phyloP scores from a whole-genome alignment of 1,140 invertebrate genomes.

The Pogonomyrmex californicus region DNA sequence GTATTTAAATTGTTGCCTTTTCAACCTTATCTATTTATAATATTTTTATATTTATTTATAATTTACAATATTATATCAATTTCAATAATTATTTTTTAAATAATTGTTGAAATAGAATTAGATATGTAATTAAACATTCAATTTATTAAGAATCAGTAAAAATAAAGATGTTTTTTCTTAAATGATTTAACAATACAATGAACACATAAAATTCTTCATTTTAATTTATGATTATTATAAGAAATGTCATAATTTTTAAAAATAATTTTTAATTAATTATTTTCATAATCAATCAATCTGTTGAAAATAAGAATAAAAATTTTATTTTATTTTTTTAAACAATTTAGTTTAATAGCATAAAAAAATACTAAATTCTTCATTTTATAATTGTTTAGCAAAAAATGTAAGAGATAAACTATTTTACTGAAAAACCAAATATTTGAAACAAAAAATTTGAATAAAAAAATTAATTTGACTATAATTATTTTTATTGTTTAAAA shows the following conservation, averaged over 20 bases:
- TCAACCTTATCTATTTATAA: neutral
- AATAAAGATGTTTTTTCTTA: constrained; percentile 10
- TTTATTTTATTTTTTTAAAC: too few species aligned
- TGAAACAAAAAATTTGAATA: neutral
- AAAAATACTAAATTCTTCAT: too few species aligned
- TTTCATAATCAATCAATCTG: too few species aligned
- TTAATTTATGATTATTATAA: neutral
- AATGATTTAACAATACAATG: neutral
- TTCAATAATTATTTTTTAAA: neutral
- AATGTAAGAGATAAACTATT: too few species aligned
- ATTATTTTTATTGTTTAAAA: constrained; percentile 5
- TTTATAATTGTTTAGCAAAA: too few species aligned
- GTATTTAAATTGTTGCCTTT: neutral
- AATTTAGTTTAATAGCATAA: too few species aligned
- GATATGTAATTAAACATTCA: neutral
- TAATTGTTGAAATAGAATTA: neutral
- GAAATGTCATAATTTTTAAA: neutral
- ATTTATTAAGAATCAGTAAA: neutral
- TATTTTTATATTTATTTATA: neutral
- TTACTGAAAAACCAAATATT: neutral
- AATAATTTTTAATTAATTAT: neutral
- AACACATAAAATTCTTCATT: neutral
- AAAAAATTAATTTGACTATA: constrained; percentile 10
- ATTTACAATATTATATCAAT: neutral
- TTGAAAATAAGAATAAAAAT: too few species aligned